These are phyloP conservation scores for Hippopotamyrus pictus DNA, from an alignment of 2,797 vertebrate species.

Conservation along the genomic window DNA sequence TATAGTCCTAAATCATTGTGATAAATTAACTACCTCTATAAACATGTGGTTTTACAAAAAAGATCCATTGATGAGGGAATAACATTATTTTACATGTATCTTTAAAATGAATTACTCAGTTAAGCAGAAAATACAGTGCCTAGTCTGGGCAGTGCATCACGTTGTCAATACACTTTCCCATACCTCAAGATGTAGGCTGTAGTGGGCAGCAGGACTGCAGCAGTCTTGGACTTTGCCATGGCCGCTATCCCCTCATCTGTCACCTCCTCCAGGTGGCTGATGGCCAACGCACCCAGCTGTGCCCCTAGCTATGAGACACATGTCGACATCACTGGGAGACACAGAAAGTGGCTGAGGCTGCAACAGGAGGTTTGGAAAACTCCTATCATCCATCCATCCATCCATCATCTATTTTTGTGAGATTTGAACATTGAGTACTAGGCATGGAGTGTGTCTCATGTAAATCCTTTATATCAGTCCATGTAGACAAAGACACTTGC, in stretches of 20 bases:
- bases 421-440: neutral
- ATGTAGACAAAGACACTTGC: neutral
- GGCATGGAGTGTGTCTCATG: neutral
- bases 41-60: neutral
- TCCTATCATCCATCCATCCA: neutral
- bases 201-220: constrained; percentile 84
- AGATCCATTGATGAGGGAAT: neutral
- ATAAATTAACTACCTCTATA: neutral
- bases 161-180: neutral
- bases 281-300: constrained; percentile 70
- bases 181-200: constrained; percentile 96
- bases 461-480: neutral
- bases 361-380: neutral
- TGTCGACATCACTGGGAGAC: neutral
- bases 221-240: constrained; percentile 69
- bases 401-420: neutral
- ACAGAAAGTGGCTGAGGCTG: neutral
- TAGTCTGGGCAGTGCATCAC: neutral
- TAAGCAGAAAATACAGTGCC: neutral
- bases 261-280: constrained; percentile 93
- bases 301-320: constrained; percentile 60
- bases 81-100: neutral
- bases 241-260: constrained; percentile 80
- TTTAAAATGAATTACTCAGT: neutral
- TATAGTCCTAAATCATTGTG: neutral